Evolutionary conservation across 2,888 invertebrate genomes (phyloP), one percentile per base, ranked within the genome.

Genomic region (Orchestes rusci): DNA sequence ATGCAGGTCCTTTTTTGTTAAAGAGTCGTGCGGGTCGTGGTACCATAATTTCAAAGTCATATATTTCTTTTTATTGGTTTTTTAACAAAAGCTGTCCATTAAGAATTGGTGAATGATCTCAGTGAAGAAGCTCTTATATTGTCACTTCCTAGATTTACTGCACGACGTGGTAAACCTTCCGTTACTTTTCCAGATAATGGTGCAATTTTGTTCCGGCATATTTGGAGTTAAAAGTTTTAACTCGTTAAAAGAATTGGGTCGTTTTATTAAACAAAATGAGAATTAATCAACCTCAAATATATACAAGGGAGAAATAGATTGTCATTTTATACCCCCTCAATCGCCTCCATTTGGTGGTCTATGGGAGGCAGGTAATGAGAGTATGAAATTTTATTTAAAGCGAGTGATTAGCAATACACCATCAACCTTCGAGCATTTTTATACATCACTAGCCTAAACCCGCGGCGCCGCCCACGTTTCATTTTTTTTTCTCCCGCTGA

Each of bases 171-270:
- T 5, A 36, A 40, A 15, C 45, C 51, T 2, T 34, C 17, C 4
- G 20, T 36, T 8, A 43, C 56, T 2, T 53, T 37, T 34, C 53
- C 48, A 5, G 56, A 58, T 31, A 51, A 52, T 19, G 57, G 55
- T 0, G 48, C 2, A 57, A 56, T 32, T 58, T 57, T 30, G 46
- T 54, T 7, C 51, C 51, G 2, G 52, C 58, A 1, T 27, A 20
- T 4, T 42, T 52, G 8, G 45, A 49, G 17, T 30, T 49, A 16
- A 41, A 43, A 20, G 31, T 29, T 2, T 19, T 48, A 37, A 42
- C 48, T 13, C 10, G 20, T 17, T 8, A 46, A 55, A 34, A 50
- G 48, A 23, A 57, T 56, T 4, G 52, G n/a, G n/a, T n/a, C n/a
- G n/a, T n/a, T n/a, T n/a, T n/a, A n/a, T n/a, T n/a, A n/a, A n/a